Evolutionary conservation across 1,140 invertebrate species (phyloP).

Genomic region (Panagrolaimus sp.): DNA sequence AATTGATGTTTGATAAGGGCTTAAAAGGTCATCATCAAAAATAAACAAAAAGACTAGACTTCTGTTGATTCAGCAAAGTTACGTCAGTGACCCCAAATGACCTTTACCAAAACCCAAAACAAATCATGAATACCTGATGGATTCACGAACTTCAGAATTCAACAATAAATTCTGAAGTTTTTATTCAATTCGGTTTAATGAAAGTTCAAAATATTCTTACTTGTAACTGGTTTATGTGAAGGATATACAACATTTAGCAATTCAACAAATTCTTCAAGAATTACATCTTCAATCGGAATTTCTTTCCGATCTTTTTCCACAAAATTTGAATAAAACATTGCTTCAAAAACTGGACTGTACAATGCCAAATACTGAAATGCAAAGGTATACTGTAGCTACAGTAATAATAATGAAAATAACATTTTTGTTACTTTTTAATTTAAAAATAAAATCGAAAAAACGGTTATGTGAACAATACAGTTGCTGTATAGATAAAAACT

Average conservation of each 20-base stretch:
- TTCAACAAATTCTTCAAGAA: slow-evolving; percentile 49
- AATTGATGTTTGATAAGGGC: too few relatives aligned
- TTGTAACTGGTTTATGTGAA: slow-evolving; percentile 45
- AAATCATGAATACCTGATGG: too few relatives aligned
- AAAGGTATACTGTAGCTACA: slow-evolving; percentile 21
- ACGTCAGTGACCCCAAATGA: too few relatives aligned
- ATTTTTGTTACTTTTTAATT: not conserved
- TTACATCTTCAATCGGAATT: slow-evolving; percentile 49
- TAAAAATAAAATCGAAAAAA: not conserved
- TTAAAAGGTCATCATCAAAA: too few relatives aligned
- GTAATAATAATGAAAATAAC: slow-evolving; percentile 18
- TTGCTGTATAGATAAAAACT: too few relatives aligned
- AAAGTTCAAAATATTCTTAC: slow-evolving; percentile 27
- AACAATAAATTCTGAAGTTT: too few relatives aligned
- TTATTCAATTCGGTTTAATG: not conserved
- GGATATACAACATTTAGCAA: slow-evolving; percentile 51
- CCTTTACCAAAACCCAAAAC: too few relatives aligned
- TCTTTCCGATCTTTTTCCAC: slow-evolving; percentile 42
- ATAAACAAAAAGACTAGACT: too few relatives aligned
- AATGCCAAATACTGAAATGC: slow-evolving; percentile 47
- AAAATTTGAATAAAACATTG: slow-evolving; percentile 49
- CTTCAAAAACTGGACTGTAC: slow-evolving; percentile 52
- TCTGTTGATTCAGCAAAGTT: too few relatives aligned
- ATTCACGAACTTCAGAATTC: too few relatives aligned
- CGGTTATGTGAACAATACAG: not conserved